Evolutionary conservation across 1,140 invertebrate species (phyloP).

Genomic region (Centruroides sculpturatus): DNA sequence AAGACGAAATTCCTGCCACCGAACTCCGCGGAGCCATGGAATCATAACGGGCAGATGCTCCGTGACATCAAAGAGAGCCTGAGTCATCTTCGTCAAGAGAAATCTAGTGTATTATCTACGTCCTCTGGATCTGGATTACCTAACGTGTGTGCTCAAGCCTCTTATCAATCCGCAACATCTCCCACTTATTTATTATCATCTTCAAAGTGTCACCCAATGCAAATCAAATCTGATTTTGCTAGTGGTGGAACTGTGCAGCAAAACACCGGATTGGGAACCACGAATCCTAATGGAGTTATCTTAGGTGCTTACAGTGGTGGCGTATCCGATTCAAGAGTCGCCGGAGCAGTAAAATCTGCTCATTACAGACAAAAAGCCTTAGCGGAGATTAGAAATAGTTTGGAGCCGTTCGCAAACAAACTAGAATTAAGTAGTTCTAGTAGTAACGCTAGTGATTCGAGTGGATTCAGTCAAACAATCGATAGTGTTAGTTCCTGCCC

Average conservation of each 20-base stretch:
- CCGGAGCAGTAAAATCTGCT: neutral
- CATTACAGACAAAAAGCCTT: slow-evolving; percentile 67
- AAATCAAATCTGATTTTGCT: slow-evolving; percentile 13
- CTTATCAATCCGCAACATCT: neutral
- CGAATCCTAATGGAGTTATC: neutral
- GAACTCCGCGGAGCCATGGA: neutral
- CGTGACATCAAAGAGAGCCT: slow-evolving; percentile 26
- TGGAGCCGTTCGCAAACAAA: slow-evolving; percentile 39
- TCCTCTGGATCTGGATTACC: neutral
- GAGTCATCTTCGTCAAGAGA: slow-evolving; percentile 22
- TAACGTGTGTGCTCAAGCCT: no score
- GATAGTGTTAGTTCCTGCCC: neutral
- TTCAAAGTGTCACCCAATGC: slow-evolving; percentile 3
- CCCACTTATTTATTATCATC: neutral
- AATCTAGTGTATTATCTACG: slow-evolving; percentile 10
- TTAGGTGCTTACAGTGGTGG: no score
- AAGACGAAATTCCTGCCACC: neutral
- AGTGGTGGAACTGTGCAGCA: neutral
- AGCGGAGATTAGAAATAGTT: slow-evolving; percentile 66
- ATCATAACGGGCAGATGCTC: slow-evolving; percentile 26
- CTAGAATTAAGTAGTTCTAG: neutral
- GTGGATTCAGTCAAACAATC: neutral
- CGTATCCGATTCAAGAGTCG: no score
- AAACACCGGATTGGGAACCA: neutral
- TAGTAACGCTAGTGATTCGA: neutral